Evolutionary conservation across 2,888 invertebrate genomes (phyloP), one percentile per base, ranked within the genome.

Genomic region (Rhodophaea formosa): DNA sequence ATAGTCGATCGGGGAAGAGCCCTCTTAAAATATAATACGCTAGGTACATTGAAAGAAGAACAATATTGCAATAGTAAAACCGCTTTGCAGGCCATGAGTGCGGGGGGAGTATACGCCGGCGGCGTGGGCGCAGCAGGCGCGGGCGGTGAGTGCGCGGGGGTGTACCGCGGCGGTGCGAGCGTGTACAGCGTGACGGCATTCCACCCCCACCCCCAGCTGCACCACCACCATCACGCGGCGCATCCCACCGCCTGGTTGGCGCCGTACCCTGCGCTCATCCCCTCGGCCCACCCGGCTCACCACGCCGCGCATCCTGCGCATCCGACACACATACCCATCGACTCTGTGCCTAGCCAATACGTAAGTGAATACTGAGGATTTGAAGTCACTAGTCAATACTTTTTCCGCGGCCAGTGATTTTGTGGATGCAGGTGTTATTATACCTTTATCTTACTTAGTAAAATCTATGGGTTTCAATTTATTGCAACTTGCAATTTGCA

Each of bases 341-440:
- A 88, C 70, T 84, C 88, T 57, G 89, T 88, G 79, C 88, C 88
- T 80, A 89, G 83, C 84, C 91, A 90, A 90, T 91, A 89, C 75
- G 91, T 90, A 66, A 88, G 90, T 86, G 57, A n/a, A 39, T 8
- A 46, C 12, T 15, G 30, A 32, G 7, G 23, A 29, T 23, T 10
- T 16, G 12, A 12, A 17, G 16, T 17, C 46, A 23, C 14, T 2
- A 8, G n/a, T 49, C n/a, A 8, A 10, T 29, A 30, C 5, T 29
- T 17, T 47, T 3, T 49, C 30, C 30, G 29, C 14, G 8, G 29
- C 23, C 15, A 7, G 3, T 10, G 35, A 35, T 10, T 2, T 35
- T 12, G n/a, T 39, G 39, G 39, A 39, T 39, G 10, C 12, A 6
- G 39, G 39, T n/a, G 39, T 12, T 10, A 8, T 1, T 10, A 39